Percentiles rank a stretch among this genome's conserved stretches.
Evolutionary conservation across 2,797 vertebrate species (phyloP).

Genomic region (Florisuga fusca): DNA sequence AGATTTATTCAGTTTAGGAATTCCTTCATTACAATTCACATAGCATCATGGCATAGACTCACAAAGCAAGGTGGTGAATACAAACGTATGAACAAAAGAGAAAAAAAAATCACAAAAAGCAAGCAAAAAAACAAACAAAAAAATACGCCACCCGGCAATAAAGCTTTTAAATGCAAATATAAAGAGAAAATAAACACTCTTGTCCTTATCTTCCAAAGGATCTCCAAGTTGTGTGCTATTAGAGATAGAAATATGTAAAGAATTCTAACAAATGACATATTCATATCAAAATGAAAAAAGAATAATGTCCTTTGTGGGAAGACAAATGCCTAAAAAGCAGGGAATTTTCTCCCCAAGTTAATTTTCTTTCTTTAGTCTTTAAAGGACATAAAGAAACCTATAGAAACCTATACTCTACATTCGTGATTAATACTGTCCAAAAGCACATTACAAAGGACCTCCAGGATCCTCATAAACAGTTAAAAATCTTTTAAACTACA

Average conservation of each 20-base stretch:
- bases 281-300: background rate
- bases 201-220: background rate
- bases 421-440: background rate
- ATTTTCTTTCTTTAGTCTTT: background rate
- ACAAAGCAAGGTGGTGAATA: slow-evolving; percentile 5
- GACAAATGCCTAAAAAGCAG: background rate
- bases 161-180: slow-evolving; percentile 15
- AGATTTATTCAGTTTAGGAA: background rate
- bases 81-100: background rate
- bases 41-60: background rate
- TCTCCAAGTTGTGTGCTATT: background rate
- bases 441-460: background rate
- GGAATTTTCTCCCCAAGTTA: background rate
- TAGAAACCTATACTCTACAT: background rate
- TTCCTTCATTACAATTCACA: slow-evolving; percentile 8
- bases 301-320: background rate
- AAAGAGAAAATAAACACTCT: background rate
- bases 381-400: background rate
- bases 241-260: background rate
- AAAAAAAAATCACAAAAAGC: background rate
- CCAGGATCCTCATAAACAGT: background rate
- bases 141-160: background rate
- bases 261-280: background rate
- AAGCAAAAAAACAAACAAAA: background rate
- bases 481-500: background rate